Conservation (phyloP, 2,113 vertebrate genomes). For the Myxocyprinus asiaticus region DNA sequence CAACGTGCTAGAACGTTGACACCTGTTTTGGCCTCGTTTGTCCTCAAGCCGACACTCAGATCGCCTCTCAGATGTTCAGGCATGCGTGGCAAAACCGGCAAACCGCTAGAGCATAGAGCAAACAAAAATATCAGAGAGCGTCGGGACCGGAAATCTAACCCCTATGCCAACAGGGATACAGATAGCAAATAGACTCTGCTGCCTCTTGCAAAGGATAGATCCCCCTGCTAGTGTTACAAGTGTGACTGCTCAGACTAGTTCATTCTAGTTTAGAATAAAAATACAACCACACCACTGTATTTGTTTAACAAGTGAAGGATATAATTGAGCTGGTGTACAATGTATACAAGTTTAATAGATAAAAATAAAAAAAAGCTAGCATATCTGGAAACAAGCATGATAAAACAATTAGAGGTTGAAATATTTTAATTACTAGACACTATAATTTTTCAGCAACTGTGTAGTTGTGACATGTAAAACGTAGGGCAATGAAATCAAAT, state of each 20-base stretch:
- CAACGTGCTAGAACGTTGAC: constrained; percentile 65
- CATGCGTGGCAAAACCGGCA: too few relatives aligned
- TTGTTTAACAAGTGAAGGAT: constrained; percentile 2
- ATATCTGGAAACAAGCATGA: background rate
- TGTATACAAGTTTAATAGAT: background rate
- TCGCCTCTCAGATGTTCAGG: background rate
- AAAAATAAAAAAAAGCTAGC: background rate
- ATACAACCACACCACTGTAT: background rate
- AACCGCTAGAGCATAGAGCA: constrained; percentile 24
- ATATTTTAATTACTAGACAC: constrained; percentile 37
- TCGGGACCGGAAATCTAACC: constrained; percentile 68
- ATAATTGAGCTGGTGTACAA: background rate
- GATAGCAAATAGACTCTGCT: constrained; percentile 65
- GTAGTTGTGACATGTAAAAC: constrained; percentile 49
- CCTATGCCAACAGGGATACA: constrained; percentile 69
- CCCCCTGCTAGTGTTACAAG: constrained; percentile 63
- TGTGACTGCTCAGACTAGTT: constrained; percentile 26
- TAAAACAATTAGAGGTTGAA: constrained; percentile 19
- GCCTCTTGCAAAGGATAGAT: constrained; percentile 66
- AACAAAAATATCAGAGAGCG: constrained; percentile 69
- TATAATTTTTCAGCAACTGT: too few relatives aligned
- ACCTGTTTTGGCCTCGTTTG: constrained; percentile 65
- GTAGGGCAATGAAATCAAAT: constrained; percentile 57
- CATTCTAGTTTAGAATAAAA: constrained; percentile 40
- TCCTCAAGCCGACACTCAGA: constrained; percentile 52